These are phyloP conservation scores for Erynnis tages DNA, from an alignment of 2,888 invertebrate genomes.

Conservation along the genomic window DNA sequence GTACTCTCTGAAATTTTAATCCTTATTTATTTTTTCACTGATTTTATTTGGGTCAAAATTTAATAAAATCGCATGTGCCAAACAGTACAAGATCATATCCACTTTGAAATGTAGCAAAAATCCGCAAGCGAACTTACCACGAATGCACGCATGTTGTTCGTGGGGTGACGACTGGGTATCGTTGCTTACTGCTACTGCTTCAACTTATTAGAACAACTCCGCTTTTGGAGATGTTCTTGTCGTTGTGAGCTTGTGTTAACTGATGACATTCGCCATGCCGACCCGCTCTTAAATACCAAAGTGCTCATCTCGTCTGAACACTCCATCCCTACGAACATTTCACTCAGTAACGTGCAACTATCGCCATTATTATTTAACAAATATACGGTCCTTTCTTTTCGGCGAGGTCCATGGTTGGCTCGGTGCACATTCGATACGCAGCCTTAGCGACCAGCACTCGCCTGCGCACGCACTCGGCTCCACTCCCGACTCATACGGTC, in stretches of 20 bases:
- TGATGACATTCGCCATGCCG: conserved; percentile 77
- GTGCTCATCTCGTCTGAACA: conserved; percentile 77
- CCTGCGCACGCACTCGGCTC: conserved; percentile 38
- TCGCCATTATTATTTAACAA: conserved; percentile 78
- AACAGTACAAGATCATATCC: conserved; percentile 42
- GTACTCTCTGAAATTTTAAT: conserved; percentile 41
- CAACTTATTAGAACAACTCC: conserved; percentile 53
- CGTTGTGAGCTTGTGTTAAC: conserved; percentile 70
- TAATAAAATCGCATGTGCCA: conserved; percentile 58
- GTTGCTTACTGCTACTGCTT: conserved; percentile 46
- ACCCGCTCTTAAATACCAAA: conserved; percentile 78
- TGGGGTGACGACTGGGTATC: conserved; percentile 46
- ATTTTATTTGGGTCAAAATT: not conserved
- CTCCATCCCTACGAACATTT: conserved; percentile 79
- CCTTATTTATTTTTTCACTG: conserved; percentile 26
- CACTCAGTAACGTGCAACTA: conserved; percentile 75
- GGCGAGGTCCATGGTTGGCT: conserved; percentile 55
- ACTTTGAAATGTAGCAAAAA: conserved; percentile 34
- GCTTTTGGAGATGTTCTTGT: conserved; percentile 69
- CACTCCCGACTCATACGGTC: conserved; percentile 39
- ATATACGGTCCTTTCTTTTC: conserved; percentile 78
- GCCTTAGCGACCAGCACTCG: conserved; percentile 62
- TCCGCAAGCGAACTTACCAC: conserved; percentile 70
- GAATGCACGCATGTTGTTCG: conserved; percentile 74
- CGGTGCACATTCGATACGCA: conserved; percentile 64